phyloP scores from a whole-genome alignment of 2,113 vertebrate genomes.

The Clarias macrocephalus region DNA sequence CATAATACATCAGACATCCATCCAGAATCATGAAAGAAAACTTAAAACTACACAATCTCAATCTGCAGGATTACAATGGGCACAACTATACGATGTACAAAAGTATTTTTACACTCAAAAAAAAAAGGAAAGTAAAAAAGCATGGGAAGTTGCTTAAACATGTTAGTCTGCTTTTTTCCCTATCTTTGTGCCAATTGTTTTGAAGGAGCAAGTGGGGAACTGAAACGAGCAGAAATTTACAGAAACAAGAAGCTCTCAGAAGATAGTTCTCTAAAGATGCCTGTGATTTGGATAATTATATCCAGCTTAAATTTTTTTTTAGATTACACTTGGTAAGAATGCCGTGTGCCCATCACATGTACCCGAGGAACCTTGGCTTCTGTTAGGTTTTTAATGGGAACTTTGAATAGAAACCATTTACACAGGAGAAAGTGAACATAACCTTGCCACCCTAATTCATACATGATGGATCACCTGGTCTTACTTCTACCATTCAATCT shows the following conservation, averaged over 20 bases:
- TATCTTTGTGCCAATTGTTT: neutral
- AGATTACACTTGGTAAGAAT: neutral
- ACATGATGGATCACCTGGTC: neutral
- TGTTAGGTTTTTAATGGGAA: too few relatives aligned
- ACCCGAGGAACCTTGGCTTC: too few relatives aligned
- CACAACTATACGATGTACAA: too few relatives aligned
- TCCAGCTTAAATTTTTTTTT: neutral
- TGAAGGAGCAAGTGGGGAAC: neutral
- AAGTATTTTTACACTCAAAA: neutral
- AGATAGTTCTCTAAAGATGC: neutral
- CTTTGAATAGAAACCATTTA: too few relatives aligned
- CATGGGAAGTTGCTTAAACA: neutral
- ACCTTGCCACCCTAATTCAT: neutral
- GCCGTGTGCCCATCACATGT: neutral
- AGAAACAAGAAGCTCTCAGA: neutral
- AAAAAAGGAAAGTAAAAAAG: neutral
- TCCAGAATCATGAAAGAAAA: neutral
- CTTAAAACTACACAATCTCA: too few relatives aligned
- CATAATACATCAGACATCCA: neutral
- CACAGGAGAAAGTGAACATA: too few relatives aligned
- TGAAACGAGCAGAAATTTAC: neutral
- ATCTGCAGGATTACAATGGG: too few relatives aligned
- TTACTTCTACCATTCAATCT: neutral
- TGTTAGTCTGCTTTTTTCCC: neutral
- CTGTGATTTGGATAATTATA: neutral